Percentiles rank a stretch among this genome's conserved stretches.
These are phyloP conservation scores for Unio delphinus DNA, from an alignment of 2,888 invertebrate genomes.

Conservation along the genomic window DNA sequence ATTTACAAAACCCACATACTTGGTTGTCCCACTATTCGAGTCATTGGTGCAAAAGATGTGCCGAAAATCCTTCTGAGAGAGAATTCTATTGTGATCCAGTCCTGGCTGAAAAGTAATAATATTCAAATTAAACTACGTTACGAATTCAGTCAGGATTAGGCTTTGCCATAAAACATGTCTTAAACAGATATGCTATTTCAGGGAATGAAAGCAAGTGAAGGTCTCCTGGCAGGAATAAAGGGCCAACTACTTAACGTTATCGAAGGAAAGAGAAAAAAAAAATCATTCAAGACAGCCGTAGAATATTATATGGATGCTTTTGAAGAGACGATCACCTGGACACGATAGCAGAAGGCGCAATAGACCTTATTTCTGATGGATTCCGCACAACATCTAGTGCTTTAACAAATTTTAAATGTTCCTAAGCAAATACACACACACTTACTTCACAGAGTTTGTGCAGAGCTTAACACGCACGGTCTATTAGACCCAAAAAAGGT, in stretches of 20 bases:
- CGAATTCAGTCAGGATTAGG: too few species aligned
- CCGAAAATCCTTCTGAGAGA: slow-evolving; percentile 54
- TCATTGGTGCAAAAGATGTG: slow-evolving; percentile 58
- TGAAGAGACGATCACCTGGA: slow-evolving; percentile 19
- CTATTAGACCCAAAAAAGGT: slow-evolving; percentile 12
- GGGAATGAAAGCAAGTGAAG: slow-evolving; percentile 48
- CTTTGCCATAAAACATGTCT: too few species aligned
- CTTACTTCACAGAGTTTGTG: slow-evolving; percentile 42
- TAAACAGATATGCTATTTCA: slow-evolving; percentile 9
- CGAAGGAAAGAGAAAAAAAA: slow-evolving; percentile 11
- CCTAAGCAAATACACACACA: slow-evolving; percentile 34
- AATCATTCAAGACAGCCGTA: slow-evolving; percentile 33
- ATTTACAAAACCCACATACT: slow-evolving; percentile 66
- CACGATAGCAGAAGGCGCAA: slow-evolving; percentile 55
- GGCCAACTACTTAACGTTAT: slow-evolving; percentile 28
- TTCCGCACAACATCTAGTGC: slow-evolving; percentile 57
- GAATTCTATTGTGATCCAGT: slow-evolving; percentile 29
- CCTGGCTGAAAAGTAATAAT: slow-evolving; percentile 10
- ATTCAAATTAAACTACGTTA: too few species aligned
- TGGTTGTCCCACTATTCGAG: slow-evolving; percentile 60
- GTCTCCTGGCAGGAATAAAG: slow-evolving; percentile 38
- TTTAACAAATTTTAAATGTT: slow-evolving; percentile 43
- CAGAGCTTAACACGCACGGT: slow-evolving; percentile 43
- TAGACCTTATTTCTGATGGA: slow-evolving; percentile 17
- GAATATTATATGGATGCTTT: slow-evolving; percentile 27